phyloP scores from a whole-genome alignment of 2,888 invertebrate species.

The Petrolisthes manimaculis region DNA sequence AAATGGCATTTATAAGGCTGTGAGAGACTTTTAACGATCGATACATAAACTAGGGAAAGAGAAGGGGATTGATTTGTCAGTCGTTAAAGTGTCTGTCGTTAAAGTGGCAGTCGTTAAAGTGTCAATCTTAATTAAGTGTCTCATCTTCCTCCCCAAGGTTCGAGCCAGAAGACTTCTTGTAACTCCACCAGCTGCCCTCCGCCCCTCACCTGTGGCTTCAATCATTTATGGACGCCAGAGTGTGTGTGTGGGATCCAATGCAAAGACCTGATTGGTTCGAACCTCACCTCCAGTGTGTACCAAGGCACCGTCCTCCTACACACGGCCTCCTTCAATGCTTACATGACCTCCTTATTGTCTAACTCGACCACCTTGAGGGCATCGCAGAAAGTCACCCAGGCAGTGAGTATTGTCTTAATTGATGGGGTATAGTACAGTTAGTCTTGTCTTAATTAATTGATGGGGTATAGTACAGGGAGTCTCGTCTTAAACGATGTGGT shows the following conservation, averaged over 20 bases:
- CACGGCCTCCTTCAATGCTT: background rate
- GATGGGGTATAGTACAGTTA: background rate
- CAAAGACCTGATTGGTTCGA: constrained; percentile 3
- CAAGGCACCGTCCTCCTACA: constrained; percentile 14
- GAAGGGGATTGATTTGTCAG: too few relatives aligned
- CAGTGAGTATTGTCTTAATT: background rate
- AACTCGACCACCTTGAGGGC: background rate
- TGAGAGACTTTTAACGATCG: too few relatives aligned
- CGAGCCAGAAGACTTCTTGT: too few relatives aligned
- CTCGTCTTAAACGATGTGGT: too few relatives aligned
- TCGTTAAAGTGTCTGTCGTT: too few relatives aligned
- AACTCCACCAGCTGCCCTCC: constrained; percentile 3
- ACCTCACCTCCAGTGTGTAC: constrained; percentile 27
- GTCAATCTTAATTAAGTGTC: too few relatives aligned
- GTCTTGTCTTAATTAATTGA: too few relatives aligned
- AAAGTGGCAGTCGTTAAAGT: too few relatives aligned
- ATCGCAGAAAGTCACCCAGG: background rate
- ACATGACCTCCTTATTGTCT: background rate
- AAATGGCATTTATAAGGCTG: too few relatives aligned
- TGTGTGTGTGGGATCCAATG: constrained; percentile 26
- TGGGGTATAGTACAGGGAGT: background rate
- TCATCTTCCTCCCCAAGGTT: too few relatives aligned
- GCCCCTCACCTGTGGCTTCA: constrained; percentile 25
- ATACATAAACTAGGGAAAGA: too few relatives aligned
- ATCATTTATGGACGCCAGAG: background rate